Evolutionary conservation across 2,797 vertebrate species (phyloP), one percentile per base, ranked within the genome.

Genomic region (Babyrousa celebensis): DNA sequence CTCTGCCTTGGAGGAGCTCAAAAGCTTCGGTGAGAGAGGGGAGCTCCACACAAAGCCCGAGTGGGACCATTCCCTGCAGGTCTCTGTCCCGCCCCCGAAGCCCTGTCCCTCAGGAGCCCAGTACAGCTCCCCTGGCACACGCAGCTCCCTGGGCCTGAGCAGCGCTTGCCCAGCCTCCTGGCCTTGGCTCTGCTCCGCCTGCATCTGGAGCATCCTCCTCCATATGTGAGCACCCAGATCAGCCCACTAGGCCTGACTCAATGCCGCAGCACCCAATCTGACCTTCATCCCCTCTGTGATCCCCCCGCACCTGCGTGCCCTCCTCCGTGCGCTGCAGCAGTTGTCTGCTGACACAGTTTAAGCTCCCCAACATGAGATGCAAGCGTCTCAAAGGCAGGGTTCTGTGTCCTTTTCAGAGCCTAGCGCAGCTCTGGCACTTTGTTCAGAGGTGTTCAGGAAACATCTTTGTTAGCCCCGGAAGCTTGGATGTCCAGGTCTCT

Each of bases 211-310:
- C 8, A 12, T 21, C 43, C 63, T 88, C 52, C 21, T 93, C 4
- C 56, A 1, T 0, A 1, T 2, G 27, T 23, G 32, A 54, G 15
- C 0, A 1, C 48, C 70, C 67, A 21, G 10, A 16, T 56, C 54
- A 54, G 62, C 48, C 63, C 16, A 2, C 0, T 9, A 60, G 60
- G 23, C 60, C 16, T 15, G 2, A 12, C 27, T n/a, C 56, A 14
- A 18, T 12, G 12, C n/a, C 0, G 3, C 14, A 32, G 3, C 14
- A 32, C 32, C 23, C 23, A 12, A 4, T 6, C 4, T 36, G 48
- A 48, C 71, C 32, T 54, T 71, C 14, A 48, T 23, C 3, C 20
- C 18, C 11, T n/a, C 52, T 48, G 20, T 77, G 52, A 77, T 12
- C 15, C 56, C 63, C 63, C 18, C n/a, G n/a, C 17, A 17, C 11